Percentiles rank a stretch among this genome's conserved stretches.
phyloP scores from a whole-genome alignment of 2,113 vertebrate species.

The Mastomys natalensis region DNA sequence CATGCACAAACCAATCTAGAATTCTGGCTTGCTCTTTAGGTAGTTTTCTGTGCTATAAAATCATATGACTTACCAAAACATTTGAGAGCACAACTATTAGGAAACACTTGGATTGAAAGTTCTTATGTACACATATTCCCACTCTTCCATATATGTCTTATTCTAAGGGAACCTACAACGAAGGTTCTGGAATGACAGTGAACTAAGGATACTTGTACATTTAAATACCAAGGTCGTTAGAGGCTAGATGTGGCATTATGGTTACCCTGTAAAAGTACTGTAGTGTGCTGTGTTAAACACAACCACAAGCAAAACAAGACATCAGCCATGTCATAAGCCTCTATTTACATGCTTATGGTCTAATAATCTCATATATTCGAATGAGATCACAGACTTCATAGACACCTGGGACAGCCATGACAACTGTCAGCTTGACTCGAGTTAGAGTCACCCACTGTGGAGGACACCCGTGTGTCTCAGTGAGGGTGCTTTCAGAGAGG shows the following conservation, averaged over 20 bases:
- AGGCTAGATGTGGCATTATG: background rate
- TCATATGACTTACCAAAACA: background rate
- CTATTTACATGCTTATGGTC: background rate
- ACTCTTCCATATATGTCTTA: conserved; percentile 31
- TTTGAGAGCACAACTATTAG: background rate
- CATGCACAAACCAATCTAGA: conserved; percentile 16
- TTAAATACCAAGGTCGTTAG: conserved; percentile 27
- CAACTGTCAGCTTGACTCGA: background rate
- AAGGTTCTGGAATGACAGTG: background rate
- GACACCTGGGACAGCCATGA: background rate
- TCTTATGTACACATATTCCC: background rate
- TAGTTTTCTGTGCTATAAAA: conserved; percentile 9
- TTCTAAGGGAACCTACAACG: background rate
- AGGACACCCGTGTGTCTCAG: background rate
- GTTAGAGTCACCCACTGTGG: background rate
- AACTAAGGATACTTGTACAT: conserved; percentile 3
- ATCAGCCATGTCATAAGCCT: background rate
- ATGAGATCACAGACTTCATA: conserved; percentile 7
- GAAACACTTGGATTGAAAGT: conserved; percentile 14
- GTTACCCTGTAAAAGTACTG: background rate
- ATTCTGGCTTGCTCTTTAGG: conserved; percentile 1
- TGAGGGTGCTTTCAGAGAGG: background rate
- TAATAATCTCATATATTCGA: background rate
- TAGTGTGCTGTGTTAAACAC: background rate
- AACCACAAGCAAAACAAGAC: background rate